These are phyloP conservation scores for Artemia sp. DNA, from an alignment of 2,888 invertebrate species.

Conservation along the genomic window DNA sequence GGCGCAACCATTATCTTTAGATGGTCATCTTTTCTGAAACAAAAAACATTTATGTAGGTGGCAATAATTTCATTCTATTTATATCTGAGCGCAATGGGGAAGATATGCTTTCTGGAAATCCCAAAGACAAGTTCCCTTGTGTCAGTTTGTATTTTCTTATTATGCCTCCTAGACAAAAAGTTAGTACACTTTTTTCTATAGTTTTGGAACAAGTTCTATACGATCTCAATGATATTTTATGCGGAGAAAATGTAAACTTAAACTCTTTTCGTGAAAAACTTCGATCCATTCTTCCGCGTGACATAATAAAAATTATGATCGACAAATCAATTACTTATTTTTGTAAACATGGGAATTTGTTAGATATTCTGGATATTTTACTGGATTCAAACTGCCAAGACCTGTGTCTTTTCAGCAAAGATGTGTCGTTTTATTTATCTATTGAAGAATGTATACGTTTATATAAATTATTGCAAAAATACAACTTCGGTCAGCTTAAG, in stretches of 20 bases:
- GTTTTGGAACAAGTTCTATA: background rate
- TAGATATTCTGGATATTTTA: background rate
- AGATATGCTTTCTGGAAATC: background rate
- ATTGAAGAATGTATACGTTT: background rate
- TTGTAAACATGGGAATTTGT: background rate
- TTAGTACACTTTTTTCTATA: background rate
- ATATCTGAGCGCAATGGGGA: too few relatives aligned
- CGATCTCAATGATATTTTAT: background rate
- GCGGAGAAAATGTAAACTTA: background rate
- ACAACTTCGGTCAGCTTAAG: background rate
- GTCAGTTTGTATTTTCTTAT: background rate
- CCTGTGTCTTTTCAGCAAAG: background rate
- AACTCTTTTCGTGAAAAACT: background rate
- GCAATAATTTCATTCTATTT: too few relatives aligned
- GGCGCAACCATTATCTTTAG: too few relatives aligned
- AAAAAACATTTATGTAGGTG: too few relatives aligned
- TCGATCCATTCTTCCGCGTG: background rate
- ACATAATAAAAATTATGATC: background rate
- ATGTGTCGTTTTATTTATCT: background rate
- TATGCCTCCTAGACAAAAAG: background rate
- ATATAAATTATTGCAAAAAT: background rate
- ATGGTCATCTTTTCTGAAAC: too few relatives aligned
- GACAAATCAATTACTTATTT: background rate
- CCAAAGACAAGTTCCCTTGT: background rate
- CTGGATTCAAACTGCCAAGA: conserved; percentile 3